Evolutionary conservation across 2,888 invertebrate species (phyloP).

Genomic region (Ennomos erosarius): DNA sequence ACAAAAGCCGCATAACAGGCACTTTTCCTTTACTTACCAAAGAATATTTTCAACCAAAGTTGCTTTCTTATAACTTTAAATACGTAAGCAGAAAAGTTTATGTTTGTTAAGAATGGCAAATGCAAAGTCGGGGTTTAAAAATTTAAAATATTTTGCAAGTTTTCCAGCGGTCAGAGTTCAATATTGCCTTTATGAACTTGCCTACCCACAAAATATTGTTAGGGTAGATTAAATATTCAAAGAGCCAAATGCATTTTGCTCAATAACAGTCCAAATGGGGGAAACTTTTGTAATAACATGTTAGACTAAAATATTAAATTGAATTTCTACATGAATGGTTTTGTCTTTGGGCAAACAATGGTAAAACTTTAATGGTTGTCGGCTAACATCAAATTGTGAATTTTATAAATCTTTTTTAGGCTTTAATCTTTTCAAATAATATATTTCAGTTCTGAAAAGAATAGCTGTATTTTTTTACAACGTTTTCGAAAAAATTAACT

Average conservation of each 20-base stretch:
- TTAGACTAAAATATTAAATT: conserved; percentile 11
- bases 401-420: too few species aligned
- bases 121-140: conserved; percentile 8
- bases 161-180: conserved; percentile 26
- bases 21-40: not conserved
- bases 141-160: conserved; percentile 25
- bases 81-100: conserved; percentile 18
- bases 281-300: conserved; percentile 24
- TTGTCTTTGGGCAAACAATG: too few species aligned
- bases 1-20: too few species aligned
- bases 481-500: too few species aligned
- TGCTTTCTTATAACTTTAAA: conserved; percentile 14
- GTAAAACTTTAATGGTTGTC: too few species aligned
- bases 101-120: conserved; percentile 19
- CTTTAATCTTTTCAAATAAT: too few species aligned
- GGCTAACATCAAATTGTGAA: too few species aligned
- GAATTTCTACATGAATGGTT: not conserved
- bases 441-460: too few species aligned
- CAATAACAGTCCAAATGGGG: conserved; percentile 21
- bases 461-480: too few species aligned
- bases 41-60: conserved; percentile 6
- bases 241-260: conserved; percentile 26
- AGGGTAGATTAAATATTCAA: conserved; percentile 29
- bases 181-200: conserved; percentile 31
- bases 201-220: conserved; percentile 23